phyloP scores from a whole-genome alignment of 2,888 invertebrate genomes.

The Ophraella communa region DNA sequence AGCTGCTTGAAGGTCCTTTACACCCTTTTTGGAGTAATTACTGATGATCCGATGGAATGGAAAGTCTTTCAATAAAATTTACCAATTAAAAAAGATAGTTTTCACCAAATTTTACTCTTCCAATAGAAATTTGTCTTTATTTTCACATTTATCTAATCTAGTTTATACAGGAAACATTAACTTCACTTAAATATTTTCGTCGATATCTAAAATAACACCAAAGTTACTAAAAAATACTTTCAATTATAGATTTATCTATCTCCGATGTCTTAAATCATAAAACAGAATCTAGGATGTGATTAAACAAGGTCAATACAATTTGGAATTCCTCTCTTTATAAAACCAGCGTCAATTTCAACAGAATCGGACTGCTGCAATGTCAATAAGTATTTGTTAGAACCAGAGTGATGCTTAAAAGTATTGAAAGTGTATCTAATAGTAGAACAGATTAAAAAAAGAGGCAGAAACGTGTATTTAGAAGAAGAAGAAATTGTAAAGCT shows the following conservation, averaged over 20 bases:
- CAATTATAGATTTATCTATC: not conserved
- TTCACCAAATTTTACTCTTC: not conserved
- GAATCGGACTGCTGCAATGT: no score
- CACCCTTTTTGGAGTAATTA: no score
- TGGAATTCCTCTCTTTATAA: conserved; percentile 12
- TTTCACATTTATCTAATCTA: not conserved
- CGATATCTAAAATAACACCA: no score
- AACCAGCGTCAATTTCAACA: not conserved
- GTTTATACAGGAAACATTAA: not conserved
- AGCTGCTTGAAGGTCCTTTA: no score
- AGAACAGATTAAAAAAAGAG: no score
- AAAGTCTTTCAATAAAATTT: no score
- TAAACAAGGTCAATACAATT: conserved; percentile 33
- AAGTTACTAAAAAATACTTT: not conserved
- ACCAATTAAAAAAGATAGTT: no score
- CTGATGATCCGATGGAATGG: no score
- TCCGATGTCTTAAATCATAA: not conserved
- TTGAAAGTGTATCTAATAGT: no score
- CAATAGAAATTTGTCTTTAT: not conserved
- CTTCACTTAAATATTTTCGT: not conserved
- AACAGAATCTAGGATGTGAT: conserved; percentile 31
- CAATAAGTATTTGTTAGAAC: not conserved
- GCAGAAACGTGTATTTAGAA: no score
- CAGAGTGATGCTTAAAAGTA: no score
- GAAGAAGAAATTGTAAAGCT: no score